Percentiles rank a stretch among this genome's conserved stretches.
Conservation (phyloP, 2,113 vertebrate genomes). For the Bombycilla garrulus region DNA sequence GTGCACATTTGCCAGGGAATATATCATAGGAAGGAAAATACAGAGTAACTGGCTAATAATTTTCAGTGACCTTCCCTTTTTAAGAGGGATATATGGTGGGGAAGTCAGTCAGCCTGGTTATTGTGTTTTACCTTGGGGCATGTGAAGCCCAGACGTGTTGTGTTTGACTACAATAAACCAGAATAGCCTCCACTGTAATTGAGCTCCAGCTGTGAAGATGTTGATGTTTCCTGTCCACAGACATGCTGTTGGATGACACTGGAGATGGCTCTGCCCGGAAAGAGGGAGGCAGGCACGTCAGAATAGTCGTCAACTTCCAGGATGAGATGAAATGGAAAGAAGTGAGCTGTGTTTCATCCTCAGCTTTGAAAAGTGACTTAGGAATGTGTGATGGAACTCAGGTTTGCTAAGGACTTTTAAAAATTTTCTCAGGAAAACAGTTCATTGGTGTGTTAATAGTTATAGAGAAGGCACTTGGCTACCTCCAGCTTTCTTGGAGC, state of each 20-base stretch:
- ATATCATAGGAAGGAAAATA: not conserved
- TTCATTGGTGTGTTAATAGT: not conserved
- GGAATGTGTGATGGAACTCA: not conserved
- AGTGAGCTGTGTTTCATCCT: constrained; percentile 73
- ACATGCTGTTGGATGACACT: constrained; percentile 93
- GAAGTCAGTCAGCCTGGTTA: not conserved
- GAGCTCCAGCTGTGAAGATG: constrained; percentile 48
- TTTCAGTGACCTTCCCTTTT: constrained; percentile 13
- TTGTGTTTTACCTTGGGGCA: not conserved
- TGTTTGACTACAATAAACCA: constrained; percentile 10
- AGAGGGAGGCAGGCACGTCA: constrained; percentile 92
- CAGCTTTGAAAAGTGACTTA: constrained; percentile 3
- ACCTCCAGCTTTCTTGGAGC: not conserved
- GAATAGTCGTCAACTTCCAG: constrained; percentile 89
- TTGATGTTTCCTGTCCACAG: constrained; percentile 75
- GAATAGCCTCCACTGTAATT: not conserved
- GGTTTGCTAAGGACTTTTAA: not conserved
- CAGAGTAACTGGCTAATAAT: not conserved
- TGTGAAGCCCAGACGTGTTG: not conserved
- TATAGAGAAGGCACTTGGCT: not conserved
- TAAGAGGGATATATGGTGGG: not conserved
- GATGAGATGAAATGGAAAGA: constrained; percentile 88
- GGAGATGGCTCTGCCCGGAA: constrained; percentile 87
- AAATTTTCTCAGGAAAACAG: not conserved
- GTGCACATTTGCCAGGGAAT: constrained; percentile 3